These are phyloP conservation scores for Therioaphis trifolii DNA, from an alignment of 2,888 invertebrate species.

Conservation along the genomic window DNA sequence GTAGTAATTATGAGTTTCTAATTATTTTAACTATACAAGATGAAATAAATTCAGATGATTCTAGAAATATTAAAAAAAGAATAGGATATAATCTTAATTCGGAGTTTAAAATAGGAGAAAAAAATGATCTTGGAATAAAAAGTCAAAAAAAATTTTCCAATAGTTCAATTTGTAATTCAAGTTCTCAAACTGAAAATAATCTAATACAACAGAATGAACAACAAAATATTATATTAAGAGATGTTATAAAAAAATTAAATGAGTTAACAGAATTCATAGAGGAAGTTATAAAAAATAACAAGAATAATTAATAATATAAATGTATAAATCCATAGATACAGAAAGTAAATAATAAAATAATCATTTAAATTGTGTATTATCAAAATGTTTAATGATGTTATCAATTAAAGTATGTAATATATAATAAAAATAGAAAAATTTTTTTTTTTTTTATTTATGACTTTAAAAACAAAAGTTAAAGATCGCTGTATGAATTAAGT, in stretches of 20 bases:
- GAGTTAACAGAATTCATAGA: conserved; percentile 14
- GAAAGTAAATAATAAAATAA: no score
- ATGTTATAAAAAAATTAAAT: conserved; percentile 17
- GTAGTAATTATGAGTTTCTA: neutral
- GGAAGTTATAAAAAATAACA: no score
- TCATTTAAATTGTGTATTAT: no score
- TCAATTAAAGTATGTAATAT: no score
- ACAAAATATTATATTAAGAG: neutral
- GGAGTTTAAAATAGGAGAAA: conserved; percentile 3
- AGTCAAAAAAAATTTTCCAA: neutral
- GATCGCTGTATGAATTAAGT: no score
- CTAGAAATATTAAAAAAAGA: neutral
- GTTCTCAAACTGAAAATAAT: conserved; percentile 19
- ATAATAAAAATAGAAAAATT: no score
- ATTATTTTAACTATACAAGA: conserved; percentile 45
- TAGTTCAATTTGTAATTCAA: conserved; percentile 14
- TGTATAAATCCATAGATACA: no score
- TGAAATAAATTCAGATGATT: neutral
- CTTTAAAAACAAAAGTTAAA: no score
- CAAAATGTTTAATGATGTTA: no score
- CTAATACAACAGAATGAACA: neutral
- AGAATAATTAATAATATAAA: no score
- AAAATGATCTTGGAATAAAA: conserved; percentile 3
- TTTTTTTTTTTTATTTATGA: no score
- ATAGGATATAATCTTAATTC: neutral